Evolutionary conservation across 2,888 invertebrate species (phyloP).

Genomic region (Tenthredo livida): DNA sequence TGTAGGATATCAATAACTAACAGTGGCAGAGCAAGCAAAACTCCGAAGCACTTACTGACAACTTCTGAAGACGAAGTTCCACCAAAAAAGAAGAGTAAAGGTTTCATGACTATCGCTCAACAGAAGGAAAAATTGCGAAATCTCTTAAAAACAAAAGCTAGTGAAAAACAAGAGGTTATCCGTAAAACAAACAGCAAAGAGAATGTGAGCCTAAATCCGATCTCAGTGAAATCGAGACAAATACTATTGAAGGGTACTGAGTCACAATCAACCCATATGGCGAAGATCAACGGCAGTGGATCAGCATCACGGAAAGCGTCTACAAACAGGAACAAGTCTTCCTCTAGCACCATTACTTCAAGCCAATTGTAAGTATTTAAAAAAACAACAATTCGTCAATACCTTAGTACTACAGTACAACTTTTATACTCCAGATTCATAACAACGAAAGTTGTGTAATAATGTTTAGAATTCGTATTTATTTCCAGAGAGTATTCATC

Average conservation of each 20-base stretch:
- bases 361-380: not conserved
- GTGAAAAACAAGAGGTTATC: not conserved
- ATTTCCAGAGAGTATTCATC: not conserved
- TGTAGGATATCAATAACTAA: not conserved
- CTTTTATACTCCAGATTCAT: not conserved
- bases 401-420: not conserved
- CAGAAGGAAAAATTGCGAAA: slow-evolving; percentile 15
- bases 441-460: not conserved
- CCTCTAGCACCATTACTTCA: not conserved
- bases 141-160: not conserved
- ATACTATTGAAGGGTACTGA: not conserved
- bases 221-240: not conserved
- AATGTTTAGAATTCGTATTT: not conserved
- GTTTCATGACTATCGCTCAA: slow-evolving; percentile 15
- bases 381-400: not conserved
- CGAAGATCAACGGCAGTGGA: not conserved
- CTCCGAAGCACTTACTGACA: not conserved
- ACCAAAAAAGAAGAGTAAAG: not conserved
- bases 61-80: not conserved
- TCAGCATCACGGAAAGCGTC: not conserved
- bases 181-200: not conserved
- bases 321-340: not conserved
- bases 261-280: not conserved
- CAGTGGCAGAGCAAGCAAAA: slow-evolving; percentile 11
- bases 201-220: slow-evolving; percentile 10